Evolutionary conservation across 92 coral and sea anemone species (phyloP).

Genomic region (Parazoanthus darwini): DNA sequence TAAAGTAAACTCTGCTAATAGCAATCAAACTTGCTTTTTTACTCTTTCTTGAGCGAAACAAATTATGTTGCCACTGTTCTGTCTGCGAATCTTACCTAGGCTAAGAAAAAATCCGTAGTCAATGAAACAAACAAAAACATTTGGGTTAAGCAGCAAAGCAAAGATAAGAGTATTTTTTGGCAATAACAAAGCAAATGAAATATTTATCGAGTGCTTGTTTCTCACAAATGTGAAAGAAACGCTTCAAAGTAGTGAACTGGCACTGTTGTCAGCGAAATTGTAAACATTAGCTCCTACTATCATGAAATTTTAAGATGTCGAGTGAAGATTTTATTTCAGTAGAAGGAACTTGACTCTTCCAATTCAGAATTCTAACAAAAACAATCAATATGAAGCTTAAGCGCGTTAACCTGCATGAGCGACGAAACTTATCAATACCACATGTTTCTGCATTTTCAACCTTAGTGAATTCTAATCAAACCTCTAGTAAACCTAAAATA

Average conservation of each 20-base stretch:
- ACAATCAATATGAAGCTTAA: not conserved
- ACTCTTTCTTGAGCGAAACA: too few relatives aligned
- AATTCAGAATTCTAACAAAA: not conserved
- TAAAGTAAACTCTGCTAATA: not conserved
- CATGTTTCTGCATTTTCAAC: not conserved
- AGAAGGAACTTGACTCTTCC: not conserved
- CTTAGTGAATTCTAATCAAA: not conserved
- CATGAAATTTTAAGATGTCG: not conserved
- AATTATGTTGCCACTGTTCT: too few relatives aligned
- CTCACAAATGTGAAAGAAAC: not conserved
- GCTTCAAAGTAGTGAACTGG: not conserved
- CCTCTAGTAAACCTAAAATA: too few relatives aligned
- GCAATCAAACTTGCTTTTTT: not conserved
- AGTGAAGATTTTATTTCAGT: not conserved
- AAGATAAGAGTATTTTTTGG: slow-evolving; percentile 25
- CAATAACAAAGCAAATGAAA: slow-evolving; percentile 54
- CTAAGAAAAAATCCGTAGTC: not conserved
- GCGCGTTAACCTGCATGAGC: not conserved
- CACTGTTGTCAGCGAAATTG: not conserved
- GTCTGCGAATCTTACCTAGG: not conserved
- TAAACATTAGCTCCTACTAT: not conserved
- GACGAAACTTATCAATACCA: not conserved
- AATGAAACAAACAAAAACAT: not conserved
- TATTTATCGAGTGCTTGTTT: slow-evolving; percentile 54
- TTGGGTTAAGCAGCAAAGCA: not conserved